phyloP scores from a whole-genome alignment of 64 coral and sea anemone genomes.

The Exaiptasia diaphana region DNA sequence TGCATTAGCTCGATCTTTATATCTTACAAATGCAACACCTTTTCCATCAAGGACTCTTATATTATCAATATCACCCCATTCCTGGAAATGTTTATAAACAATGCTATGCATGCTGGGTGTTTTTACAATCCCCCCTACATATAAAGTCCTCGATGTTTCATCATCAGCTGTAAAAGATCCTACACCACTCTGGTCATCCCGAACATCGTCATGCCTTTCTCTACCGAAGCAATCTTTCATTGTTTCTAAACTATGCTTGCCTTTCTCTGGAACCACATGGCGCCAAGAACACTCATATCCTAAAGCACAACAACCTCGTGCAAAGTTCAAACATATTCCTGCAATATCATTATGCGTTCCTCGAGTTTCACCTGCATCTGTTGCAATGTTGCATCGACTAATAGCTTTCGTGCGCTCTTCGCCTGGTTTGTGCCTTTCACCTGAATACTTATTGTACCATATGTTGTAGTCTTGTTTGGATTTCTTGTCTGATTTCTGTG shows the following conservation, averaged over 20 bases:
- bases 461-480: constrained; percentile 65
- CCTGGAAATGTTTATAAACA: constrained; percentile 73
- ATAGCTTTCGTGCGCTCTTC: constrained; percentile 31
- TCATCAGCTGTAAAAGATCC: constrained; percentile 69
- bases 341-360: constrained; percentile 48
- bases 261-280: constrained; percentile 47
- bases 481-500: constrained; percentile 44
- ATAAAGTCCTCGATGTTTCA: constrained; percentile 71
- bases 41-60: constrained; percentile 59
- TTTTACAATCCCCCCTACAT: constrained; percentile 63
- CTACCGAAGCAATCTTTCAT: constrained; percentile 79
- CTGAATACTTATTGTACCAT: constrained; percentile 87
- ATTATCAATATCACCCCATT: constrained; percentile 87
- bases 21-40: constrained; percentile 81
- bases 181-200: constrained; percentile 87
- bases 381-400: constrained; percentile 60
- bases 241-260: constrained; percentile 39
- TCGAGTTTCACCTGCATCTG: constrained; percentile 73
- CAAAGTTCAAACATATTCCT: constrained; percentile 78
- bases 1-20: constrained; percentile 70
- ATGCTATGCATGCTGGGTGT: constrained; percentile 26
- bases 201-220: constrained; percentile 70
- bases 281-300: constrained; percentile 80
- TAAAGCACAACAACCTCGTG: constrained; percentile 79
- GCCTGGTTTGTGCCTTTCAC: constrained; percentile 52